Conservation (phyloP, 2,797 vertebrate genomes). For the Sebastes oblongus region DNA sequence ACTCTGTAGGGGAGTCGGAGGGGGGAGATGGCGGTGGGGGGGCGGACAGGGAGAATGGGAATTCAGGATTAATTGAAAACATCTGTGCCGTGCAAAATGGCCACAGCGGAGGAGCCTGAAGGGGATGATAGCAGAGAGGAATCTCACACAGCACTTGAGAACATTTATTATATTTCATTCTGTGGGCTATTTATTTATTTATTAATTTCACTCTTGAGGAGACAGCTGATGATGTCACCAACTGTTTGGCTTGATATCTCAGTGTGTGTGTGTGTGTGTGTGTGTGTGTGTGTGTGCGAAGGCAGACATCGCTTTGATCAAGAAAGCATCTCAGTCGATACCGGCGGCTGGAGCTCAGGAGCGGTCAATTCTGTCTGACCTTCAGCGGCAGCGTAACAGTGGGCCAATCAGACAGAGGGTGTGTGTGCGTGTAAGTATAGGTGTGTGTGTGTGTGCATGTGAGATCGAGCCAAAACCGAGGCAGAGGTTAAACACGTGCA, state of each 20-base stretch:
- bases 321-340: conserved; percentile 77
- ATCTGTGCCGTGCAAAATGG: conserved; percentile 73
- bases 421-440: not conserved
- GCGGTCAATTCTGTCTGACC: conserved; percentile 82
- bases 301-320: conserved; percentile 66
- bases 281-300: conserved; percentile 14
- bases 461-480: not conserved
- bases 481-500: conserved; percentile 32
- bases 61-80: conserved; percentile 83
- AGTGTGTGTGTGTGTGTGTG: conserved; percentile 7
- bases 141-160: conserved; percentile 68
- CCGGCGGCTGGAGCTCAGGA: conserved; percentile 54
- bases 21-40: conserved; percentile 14
- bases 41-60: conserved; percentile 59
- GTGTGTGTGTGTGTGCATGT: not conserved
- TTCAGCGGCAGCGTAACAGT: conserved; percentile 73
- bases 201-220: conserved; percentile 22
- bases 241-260: conserved; percentile 14
- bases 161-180: conserved; percentile 46
- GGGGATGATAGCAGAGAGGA: conserved; percentile 54
- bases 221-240: conserved; percentile 56
- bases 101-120: conserved; percentile 52
- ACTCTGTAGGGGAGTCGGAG: conserved; percentile 36
- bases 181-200: conserved; percentile 12
- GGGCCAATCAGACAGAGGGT: conserved; percentile 62